Conservation (phyloP, 2,113 vertebrate species). For the Saguinus imperator region DNA sequence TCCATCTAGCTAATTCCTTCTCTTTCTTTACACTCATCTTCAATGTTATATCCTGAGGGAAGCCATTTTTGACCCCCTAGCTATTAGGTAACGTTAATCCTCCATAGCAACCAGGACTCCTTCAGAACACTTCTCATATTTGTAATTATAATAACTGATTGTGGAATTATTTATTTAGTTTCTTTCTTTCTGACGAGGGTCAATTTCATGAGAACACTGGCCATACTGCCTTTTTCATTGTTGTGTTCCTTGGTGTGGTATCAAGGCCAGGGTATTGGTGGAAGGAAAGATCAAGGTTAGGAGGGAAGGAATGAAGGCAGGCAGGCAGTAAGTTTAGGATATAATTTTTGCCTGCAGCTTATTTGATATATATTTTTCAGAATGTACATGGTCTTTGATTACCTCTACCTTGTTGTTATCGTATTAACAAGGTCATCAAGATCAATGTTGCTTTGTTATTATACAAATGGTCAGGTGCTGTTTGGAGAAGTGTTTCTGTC, state of each 20-base stretch:
- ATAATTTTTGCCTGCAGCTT: neutral
- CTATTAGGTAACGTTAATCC: neutral
- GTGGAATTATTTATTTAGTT: neutral
- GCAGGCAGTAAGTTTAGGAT: neutral
- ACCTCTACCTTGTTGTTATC: neutral
- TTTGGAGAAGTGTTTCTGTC: neutral
- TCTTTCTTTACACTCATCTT: neutral
- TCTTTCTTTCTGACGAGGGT: neutral
- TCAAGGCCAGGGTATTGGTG: neutral
- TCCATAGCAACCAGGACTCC: neutral
- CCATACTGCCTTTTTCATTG: neutral
- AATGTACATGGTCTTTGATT: neutral
- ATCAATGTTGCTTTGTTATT: constrained; percentile 25
- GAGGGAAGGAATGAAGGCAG: neutral
- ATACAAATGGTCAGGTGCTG: neutral
- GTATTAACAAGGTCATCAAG: neutral
- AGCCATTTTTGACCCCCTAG: neutral
- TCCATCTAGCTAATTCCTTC: neutral
- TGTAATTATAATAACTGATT: constrained; percentile 1
- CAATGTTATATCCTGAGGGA: neutral
- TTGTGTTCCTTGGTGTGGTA: neutral
- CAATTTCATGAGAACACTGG: neutral
- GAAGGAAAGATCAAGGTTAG: neutral
- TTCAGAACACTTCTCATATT: constrained; percentile 2
- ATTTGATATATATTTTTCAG: neutral